A percentile compares a stretch with the other conserved stretches of the same genome.
Evolutionary conservation across 23 tunicate genomes (phyloP).

Genomic region (Botrylloides violaceus): DNA sequence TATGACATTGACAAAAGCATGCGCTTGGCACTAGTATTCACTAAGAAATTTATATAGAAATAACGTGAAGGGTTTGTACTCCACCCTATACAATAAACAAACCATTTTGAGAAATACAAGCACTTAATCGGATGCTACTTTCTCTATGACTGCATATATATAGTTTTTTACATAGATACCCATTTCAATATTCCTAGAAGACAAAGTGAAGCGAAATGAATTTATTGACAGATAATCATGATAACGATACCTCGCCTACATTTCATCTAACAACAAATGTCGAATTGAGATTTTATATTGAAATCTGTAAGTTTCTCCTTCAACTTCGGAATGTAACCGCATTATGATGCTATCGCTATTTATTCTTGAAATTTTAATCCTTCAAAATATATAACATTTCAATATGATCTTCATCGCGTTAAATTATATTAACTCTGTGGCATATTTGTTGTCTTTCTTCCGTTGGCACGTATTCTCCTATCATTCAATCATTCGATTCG

Average conservation of each 20-base stretch:
- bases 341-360: background rate
- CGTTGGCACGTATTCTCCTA: too few relatives aligned
- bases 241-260: constrained; percentile 1
- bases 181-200: background rate
- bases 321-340: background rate
- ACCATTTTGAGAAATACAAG: background rate
- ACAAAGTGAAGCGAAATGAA: background rate
- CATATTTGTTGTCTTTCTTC: too few relatives aligned
- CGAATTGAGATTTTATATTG: background rate
- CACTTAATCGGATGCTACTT: background rate
- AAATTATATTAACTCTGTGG: background rate
- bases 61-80: background rate
- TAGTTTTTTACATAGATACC: background rate
- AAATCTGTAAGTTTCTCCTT: background rate
- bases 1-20: too few relatives aligned
- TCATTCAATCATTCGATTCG: too few relatives aligned
- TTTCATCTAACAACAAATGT: background rate
- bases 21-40: too few relatives aligned
- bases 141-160: background rate
- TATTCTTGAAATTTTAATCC: background rate
- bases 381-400: background rate
- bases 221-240: background rate
- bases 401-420: background rate
- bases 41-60: too few relatives aligned
- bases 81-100: background rate